Base-by-base conservation (phyloP, 92 coral and sea anemone genomes). In the Paramuricea clavata region DNA sequence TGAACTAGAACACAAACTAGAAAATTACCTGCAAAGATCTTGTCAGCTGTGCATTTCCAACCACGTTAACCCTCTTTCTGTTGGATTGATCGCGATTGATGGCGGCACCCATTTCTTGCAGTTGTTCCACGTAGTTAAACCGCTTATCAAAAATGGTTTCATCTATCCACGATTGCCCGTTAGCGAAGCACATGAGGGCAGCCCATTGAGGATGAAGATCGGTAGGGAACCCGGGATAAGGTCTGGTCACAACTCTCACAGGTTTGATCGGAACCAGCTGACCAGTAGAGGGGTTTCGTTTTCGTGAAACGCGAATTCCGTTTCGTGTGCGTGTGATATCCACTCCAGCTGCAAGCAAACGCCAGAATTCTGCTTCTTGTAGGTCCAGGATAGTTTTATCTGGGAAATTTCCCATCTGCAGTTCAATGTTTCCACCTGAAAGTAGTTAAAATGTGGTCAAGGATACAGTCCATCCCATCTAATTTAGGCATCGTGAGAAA, bases 171-270 rank as follows among this genome's bases (percentile, higher is more conserved):
- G 70, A 79, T 65, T 74, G 13, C 27, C 93, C 93, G 28, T 69
- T 23, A 57, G 85, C 75, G 30, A 90, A 68, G 35, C 93, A 81
- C 93, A 90, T 90, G 33, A 90, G 76, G 13, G 93, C 86, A 19
- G 85, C 65, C 93, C 93, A 90, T 21, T 81, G 93, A n/a, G 93
- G 89, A 65, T 90, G 93, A 81, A 90, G 62, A 70, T 90, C 93
- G 3, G 93, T 90, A 5, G 93, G 93, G 35, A 90, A 90, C n/a
- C 91, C 93, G 17, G 93, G 93, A 44, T 81, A 87, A 2, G 93
- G 91, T 30, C 27, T 34, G 5, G 93, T 90, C 15, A 0, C 42
- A 70, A 90, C 87, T 17, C 83, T 35, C 12, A 90, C 86, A 0
- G 93, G 83, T 3, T 10, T 22, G 12, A 87, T 26, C 3, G 72